These are phyloP conservation scores for Danio albolineatus DNA, from an alignment of 2,797 vertebrate species.

Conservation along the genomic window DNA sequence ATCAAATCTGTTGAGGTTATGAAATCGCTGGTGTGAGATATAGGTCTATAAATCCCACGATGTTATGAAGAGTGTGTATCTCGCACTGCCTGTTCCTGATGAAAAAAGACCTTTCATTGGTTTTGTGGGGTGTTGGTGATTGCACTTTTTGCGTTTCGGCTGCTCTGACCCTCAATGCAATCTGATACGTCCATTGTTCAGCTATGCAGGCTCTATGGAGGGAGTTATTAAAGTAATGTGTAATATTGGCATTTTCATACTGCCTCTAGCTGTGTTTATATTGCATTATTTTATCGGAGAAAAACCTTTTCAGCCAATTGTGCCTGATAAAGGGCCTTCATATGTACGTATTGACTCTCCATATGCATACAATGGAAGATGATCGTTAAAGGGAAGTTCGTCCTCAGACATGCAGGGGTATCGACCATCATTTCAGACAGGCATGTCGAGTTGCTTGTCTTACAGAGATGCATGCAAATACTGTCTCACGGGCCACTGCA, in stretches of 20 bases:
- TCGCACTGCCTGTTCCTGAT: slow-evolving; percentile 16
- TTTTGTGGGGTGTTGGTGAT: slow-evolving; percentile 15
- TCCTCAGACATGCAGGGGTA: slow-evolving; percentile 3
- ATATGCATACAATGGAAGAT: slow-evolving; percentile 24
- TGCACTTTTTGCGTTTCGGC: slow-evolving; percentile 32
- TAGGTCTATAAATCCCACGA: slow-evolving; percentile 46
- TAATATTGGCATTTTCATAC: slow-evolving; percentile 37
- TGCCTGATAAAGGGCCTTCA: slow-evolving; percentile 21
- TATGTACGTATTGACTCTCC: slow-evolving; percentile 54
- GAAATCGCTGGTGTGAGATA: slow-evolving; percentile 21
- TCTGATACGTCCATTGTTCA: slow-evolving; percentile 48
- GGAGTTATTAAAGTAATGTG: slow-evolving; percentile 53
- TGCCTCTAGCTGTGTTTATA: slow-evolving; percentile 51
- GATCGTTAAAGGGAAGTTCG: slow-evolving; percentile 1
- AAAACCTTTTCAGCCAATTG: slow-evolving; percentile 29
- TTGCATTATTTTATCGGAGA: slow-evolving; percentile 47
- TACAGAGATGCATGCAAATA: slow-evolving; percentile 14
- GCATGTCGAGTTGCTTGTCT: slow-evolving; percentile 11
- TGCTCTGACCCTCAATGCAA: slow-evolving; percentile 30
- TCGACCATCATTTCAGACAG: slow-evolving; percentile 27
- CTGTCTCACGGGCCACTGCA: slow-evolving; percentile 1
- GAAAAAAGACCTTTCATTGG: slow-evolving; percentile 27
- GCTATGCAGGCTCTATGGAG: slow-evolving; percentile 39
- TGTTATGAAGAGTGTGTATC: slow-evolving; percentile 20
- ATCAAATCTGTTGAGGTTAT: slow-evolving; percentile 6